phyloP scores from a whole-genome alignment of 2,797 vertebrate genomes.

The Alcedo quadribrachys region DNA sequence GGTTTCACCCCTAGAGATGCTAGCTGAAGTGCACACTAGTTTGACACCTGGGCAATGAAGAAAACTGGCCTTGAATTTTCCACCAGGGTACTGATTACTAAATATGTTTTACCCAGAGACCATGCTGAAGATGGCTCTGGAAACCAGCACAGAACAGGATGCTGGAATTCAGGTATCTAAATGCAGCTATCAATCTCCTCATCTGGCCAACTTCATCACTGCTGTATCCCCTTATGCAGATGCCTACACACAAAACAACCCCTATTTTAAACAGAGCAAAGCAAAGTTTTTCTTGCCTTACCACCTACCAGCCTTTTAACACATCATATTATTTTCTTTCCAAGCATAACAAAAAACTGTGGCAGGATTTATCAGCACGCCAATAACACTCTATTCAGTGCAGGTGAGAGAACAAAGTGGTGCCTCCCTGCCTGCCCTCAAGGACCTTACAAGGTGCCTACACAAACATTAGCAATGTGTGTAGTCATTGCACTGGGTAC shows the following conservation, averaged over 20 bases:
- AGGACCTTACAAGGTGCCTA: background rate
- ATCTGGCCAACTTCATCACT: background rate
- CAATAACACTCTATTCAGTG: background rate
- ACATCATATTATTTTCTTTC: background rate
- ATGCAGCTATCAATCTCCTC: background rate
- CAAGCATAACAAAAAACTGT: background rate
- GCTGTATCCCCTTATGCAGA: background rate
- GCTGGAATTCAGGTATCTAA: background rate
- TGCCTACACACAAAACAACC: background rate
- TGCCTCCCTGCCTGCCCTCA: background rate
- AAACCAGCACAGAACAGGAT: background rate
- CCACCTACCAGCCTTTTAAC: background rate
- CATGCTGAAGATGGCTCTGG: background rate
- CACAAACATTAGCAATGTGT: background rate
- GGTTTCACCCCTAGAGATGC: background rate
- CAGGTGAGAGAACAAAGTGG: constrained; percentile 36
- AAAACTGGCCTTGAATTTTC: background rate
- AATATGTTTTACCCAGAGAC: background rate
- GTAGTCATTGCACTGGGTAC: background rate
- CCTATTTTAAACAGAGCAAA: background rate
- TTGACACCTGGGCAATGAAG: background rate
- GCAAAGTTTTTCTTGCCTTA: background rate
- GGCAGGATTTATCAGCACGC: background rate
- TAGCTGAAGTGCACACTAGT: background rate
- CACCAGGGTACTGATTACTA: background rate